Evolutionary conservation across 2,888 invertebrate genomes (phyloP).

Genomic region (Machimus rusticus): DNA sequence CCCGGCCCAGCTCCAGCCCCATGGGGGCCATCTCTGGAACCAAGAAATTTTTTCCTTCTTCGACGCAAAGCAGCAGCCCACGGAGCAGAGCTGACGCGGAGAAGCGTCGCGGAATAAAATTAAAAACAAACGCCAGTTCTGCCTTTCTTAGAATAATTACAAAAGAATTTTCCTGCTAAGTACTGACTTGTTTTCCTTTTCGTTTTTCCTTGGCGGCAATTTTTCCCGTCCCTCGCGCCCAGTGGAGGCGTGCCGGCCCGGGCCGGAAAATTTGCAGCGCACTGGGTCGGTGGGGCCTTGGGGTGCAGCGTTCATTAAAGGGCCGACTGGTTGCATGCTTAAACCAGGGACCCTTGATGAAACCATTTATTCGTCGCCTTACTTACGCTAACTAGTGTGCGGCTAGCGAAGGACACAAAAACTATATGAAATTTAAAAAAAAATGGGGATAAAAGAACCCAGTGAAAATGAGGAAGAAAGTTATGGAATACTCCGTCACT

Average conservation of each 20-base stretch:
- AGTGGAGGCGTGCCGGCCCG: background rate
- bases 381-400: background rate
- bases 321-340: background rate
- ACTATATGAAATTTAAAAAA: background rate
- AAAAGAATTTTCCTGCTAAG: slow-evolving; percentile 30
- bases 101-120: slow-evolving; percentile 15
- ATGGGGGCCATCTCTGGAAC: background rate
- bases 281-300: background rate
- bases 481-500: background rate
- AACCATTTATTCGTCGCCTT: background rate
- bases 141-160: slow-evolving; percentile 28
- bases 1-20: background rate
- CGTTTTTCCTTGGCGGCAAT: background rate
- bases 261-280: background rate
- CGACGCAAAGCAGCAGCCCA: slow-evolving; percentile 1
- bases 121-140: slow-evolving; percentile 37
- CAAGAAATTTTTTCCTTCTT: background rate
- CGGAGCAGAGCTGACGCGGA: background rate
- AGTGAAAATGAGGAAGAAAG: background rate
- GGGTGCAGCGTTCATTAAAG: background rate
- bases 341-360: background rate
- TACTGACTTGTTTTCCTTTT: slow-evolving; percentile 30
- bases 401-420: background rate
- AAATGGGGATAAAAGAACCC: background rate
- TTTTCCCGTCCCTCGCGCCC: background rate